Base-by-base conservation (phyloP, 1,140 invertebrate species). In the Procambarus virginalis region DNA sequence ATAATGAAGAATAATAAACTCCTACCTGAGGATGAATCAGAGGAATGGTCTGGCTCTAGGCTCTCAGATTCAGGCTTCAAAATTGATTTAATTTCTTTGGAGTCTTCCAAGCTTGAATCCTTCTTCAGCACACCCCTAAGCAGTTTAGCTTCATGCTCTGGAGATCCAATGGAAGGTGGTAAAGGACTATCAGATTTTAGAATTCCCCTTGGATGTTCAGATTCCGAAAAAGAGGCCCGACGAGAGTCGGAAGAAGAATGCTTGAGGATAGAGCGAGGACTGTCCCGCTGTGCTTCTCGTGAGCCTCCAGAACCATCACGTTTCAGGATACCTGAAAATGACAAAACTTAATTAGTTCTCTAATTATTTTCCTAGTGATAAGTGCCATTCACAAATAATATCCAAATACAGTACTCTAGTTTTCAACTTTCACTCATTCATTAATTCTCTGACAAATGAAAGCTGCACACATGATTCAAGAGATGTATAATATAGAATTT, bases 291-390 rank as follows among this genome's bases (percentile, higher is more conserved):
- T 17, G 49, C 73, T 17, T 89, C 87, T 45, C 81, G 80, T 8
- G 82, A 84, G 14, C 87, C 91, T 51, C 87, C 82, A 22, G 87
- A 92, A 51, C 91, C 84, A n/a, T 92, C 91, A 48, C 91, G 79
- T 84, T 93, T 93, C 90, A 93, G 79, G 76, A 93, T 93, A 48
- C 93, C 93, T 93, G 92, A 46, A 91, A 90, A 45, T 77, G 60
- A 34, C 58, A 64, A 64, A 64, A 2, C 20, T 17, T 4, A 64
- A 64, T 64, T 64, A 64, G 10, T 64, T 5, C 60, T 17, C 14
- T 20, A 64, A 4, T 64, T 17, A 64, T 12, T 55, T 55, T 9
- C 6, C 51, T 55, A 9, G 4, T 55, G 51, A 12, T 55, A 55
- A 55, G 12, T 9, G 51, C 12, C 8, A 2, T 12, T 55, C 12